Base-by-base conservation (phyloP, 2,113 vertebrate genomes). In the Oncorhynchus masou region DNA sequence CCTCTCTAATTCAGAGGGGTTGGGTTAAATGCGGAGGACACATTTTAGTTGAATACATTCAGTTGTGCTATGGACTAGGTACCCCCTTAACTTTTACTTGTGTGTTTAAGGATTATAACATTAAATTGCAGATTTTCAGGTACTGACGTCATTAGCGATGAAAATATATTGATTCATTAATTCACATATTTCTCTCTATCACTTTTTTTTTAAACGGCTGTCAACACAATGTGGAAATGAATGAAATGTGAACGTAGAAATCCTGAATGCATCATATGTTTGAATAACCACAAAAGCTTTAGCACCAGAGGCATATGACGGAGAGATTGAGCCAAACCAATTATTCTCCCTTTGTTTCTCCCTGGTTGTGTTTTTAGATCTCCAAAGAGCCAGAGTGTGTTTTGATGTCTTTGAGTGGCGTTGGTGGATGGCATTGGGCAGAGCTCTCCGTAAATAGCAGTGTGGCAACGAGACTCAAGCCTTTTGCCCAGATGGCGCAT, bases 341-440 rank as follows among this genome's bases (percentile, higher is more conserved):
- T 93, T 93, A 94, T 91, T 88, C 85, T 67, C 73, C 87, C 91
- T 92, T 84, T 94, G 93, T 92, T 92, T 84, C 90, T 81, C 76
- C 72, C 81, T 87, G 91, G 91, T 93, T 91, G 92, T 92, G 89
- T 90, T 86, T 89, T 88, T 86, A 90, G 90, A 90, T 88, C 87
- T 92, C 85, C 85, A 91, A 84, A 90, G 88, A 92, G 89, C 83
- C 79, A 31, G 75, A 82, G 77, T 66, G 71, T 45, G 91, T 91
- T 94, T 91, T 92, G 93, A 94, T 93, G 91, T 90, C 91, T 93
- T 91, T 90, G 86, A 92, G 85, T 82, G 82, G 86, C 85, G 29
- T 54, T 86, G 91, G 88, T 90, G 85, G 89, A 91, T 88, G 88
- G 89, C 88, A 87, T 88, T 85, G 81, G 90, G 86, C 84, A 45